These are phyloP conservation scores for Thalassoma bifasciatum DNA, from an alignment of 2,113 vertebrate species.

Conservation along the genomic window DNA sequence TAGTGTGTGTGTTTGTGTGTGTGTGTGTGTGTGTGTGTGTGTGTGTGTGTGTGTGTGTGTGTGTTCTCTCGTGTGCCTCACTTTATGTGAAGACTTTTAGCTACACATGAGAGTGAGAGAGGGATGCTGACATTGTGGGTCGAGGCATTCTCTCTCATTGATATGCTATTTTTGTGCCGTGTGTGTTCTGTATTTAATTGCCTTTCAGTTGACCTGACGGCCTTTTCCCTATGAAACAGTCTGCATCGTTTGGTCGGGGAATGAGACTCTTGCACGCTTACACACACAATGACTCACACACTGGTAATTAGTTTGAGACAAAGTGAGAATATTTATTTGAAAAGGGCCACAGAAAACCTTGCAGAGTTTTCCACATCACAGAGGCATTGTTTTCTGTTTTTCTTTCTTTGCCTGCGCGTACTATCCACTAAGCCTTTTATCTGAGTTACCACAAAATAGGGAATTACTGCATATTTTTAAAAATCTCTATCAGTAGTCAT, in stretches of 20 bases:
- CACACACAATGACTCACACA: not conserved
- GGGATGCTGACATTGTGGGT: constrained; percentile 7
- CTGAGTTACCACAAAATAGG: constrained; percentile 16
- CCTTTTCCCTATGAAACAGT: constrained; percentile 16
- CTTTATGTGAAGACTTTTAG: constrained; percentile 21
- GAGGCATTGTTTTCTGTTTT: constrained; percentile 9
- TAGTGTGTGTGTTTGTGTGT: not conserved
- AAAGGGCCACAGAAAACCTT: constrained; percentile 33
- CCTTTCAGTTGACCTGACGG: constrained; percentile 35
- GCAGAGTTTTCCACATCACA: constrained; percentile 28
- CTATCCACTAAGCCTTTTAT: constrained; percentile 12
- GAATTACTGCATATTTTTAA: not conserved
- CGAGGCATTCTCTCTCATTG: constrained; percentile 23
- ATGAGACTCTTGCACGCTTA: not conserved
- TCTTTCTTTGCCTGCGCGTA: constrained; percentile 4
- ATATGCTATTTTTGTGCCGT: constrained; percentile 14
- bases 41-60: not conserved
- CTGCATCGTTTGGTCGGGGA: constrained; percentile 7
- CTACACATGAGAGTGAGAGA: constrained; percentile 16
- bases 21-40: constrained; percentile 15
- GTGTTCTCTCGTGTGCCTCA: no score
- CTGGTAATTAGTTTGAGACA: constrained; percentile 20
- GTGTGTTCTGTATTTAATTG: constrained; percentile 29
- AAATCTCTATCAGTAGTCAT: not conserved
- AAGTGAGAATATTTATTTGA: constrained; percentile 12